phyloP scores from a whole-genome alignment of 2,888 invertebrate species.

The Eustalomyia histrio region DNA sequence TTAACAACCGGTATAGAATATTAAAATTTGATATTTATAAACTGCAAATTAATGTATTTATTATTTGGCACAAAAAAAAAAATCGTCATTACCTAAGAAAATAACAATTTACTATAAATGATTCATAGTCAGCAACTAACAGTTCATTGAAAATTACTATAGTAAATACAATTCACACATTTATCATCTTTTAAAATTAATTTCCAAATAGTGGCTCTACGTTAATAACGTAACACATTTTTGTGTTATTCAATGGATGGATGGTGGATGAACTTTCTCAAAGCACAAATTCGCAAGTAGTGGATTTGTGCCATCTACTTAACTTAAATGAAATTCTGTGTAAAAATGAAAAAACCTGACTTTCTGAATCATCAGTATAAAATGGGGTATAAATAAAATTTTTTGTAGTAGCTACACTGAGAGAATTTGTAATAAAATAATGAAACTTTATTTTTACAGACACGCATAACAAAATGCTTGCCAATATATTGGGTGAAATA shows the following conservation, averaged over 20 bases:
- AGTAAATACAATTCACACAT: constrained; percentile 40
- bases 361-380: constrained; percentile 29
- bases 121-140: constrained; percentile 15
- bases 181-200: not conserved
- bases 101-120: not conserved
- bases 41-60: no score
- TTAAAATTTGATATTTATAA: no score
- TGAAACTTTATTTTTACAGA: no score
- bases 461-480: no score
- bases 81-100: no score
- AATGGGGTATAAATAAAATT: no score
- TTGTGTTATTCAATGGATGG: not conserved
- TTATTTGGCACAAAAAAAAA: no score
- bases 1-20: no score
- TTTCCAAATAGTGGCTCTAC: not conserved
- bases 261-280: not conserved
- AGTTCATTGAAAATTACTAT: not conserved
- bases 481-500: no score
- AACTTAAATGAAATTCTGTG: not conserved
- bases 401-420: no score
- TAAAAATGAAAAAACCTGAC: constrained; percentile 1
- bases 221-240: not conserved
- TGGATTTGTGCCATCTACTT: no score
- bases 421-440: no score
- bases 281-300: not conserved